Conservation (phyloP, 2,888 invertebrate species). For the Drosophila cognata region DNA sequence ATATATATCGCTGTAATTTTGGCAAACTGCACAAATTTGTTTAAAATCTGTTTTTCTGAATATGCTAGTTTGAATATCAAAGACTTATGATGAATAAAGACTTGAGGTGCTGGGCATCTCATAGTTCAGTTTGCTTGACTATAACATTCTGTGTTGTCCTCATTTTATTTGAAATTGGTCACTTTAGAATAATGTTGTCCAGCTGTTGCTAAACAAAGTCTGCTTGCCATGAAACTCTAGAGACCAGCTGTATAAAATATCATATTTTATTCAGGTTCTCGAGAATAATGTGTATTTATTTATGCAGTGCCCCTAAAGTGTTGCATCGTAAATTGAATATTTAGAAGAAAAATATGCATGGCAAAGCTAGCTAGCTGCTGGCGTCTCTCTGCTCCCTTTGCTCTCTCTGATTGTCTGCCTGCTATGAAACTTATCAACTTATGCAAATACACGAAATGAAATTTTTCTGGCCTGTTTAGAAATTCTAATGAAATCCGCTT, state of each 20-base stretch:
- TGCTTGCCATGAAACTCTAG: not conserved
- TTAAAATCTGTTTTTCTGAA: not conserved
- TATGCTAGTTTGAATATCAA: not conserved
- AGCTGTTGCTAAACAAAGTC: not conserved
- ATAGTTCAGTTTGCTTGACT: not conserved
- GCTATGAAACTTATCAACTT: slow-evolving; percentile 38
- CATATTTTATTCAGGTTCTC: not conserved
- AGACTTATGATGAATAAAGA: not conserved
- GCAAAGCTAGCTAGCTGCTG: not conserved
- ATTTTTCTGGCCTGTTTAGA: slow-evolving; percentile 48
- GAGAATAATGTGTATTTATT: slow-evolving; percentile 8
- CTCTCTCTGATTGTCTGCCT: slow-evolving; percentile 17
- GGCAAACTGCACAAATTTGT: not conserved
- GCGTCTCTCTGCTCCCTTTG: not conserved
- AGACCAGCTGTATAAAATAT: not conserved
- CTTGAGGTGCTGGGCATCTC: not conserved
- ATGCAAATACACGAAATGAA: slow-evolving; percentile 58
- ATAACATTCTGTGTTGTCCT: not conserved
- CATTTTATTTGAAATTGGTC: not conserved
- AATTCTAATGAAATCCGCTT: slow-evolving; percentile 68
- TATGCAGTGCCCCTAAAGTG: slow-evolving; percentile 1
- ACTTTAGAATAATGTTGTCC: not conserved
- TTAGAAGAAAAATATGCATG: slow-evolving; percentile 22
- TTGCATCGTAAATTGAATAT: slow-evolving; percentile 22
- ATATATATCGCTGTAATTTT: not conserved